phyloP scores from a whole-genome alignment of 2,888 invertebrate species.

The Macaria liturata region DNA sequence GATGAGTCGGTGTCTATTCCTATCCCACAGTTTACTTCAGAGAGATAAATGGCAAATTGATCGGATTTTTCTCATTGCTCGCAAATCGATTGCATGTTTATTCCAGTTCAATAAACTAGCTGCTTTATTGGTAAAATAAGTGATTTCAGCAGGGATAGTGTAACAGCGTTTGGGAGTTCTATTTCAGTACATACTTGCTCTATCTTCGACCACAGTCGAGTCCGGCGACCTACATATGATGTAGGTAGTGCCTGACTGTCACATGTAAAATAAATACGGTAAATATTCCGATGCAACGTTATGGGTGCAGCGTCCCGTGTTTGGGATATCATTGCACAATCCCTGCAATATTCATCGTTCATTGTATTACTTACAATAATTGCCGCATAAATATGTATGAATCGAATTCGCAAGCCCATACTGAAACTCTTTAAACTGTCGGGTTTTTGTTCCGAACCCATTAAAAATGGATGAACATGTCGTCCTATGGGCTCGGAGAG shows the following conservation, averaged over 20 bases:
- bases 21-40: slow-evolving; percentile 22
- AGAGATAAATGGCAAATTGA: slow-evolving; percentile 20
- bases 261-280: too few relatives aligned
- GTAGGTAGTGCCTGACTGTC: too few relatives aligned
- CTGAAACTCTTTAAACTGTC: slow-evolving; percentile 63
- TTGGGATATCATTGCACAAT: slow-evolving; percentile 56
- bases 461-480: slow-evolving; percentile 69
- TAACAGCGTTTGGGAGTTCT: too few relatives aligned
- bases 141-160: background rate
- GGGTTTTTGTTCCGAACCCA: slow-evolving; percentile 66
- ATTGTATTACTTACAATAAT: slow-evolving; percentile 76
- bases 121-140: slow-evolving; percentile 12
- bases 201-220: too few relatives aligned
- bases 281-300: too few relatives aligned
- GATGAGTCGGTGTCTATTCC: slow-evolving; percentile 34
- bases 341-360: slow-evolving; percentile 66
- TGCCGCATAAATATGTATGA: slow-evolving; percentile 76
- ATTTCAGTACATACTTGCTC: too few relatives aligned
- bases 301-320: slow-evolving; percentile 34
- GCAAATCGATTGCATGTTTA: slow-evolving; percentile 9
- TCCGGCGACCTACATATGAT: too few relatives aligned
- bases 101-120: slow-evolving; percentile 3
- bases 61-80: slow-evolving; percentile 20
- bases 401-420: slow-evolving; percentile 61
- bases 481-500: slow-evolving; percentile 39